Percentiles rank a stretch among this genome's conserved stretches.
Conservation (phyloP, 2,888 invertebrate genomes). For the Hirtodrosophila histrioides region DNA sequence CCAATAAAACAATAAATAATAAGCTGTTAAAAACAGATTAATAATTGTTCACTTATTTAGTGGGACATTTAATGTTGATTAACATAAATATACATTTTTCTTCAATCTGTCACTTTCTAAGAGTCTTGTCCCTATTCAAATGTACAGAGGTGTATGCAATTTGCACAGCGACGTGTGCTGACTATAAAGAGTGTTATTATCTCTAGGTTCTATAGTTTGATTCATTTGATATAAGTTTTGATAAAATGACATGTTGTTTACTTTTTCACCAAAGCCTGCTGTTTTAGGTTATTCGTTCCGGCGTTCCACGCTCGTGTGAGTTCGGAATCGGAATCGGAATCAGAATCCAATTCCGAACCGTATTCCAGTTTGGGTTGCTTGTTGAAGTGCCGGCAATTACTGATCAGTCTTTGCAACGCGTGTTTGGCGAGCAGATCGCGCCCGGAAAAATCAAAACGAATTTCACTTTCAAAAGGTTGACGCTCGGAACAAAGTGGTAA, state of each 20-base stretch:
- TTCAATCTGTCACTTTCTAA: no score
- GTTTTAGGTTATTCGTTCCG: constrained; percentile 1
- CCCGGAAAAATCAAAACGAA: constrained; percentile 19
- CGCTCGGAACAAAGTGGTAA: constrained; percentile 29
- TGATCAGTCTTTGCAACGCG: constrained; percentile 69
- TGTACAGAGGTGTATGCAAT: no score
- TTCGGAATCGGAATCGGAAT: constrained; percentile 19
- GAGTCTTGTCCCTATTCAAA: no score
- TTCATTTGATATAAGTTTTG: constrained; percentile 26
- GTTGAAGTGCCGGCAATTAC: constrained; percentile 14
- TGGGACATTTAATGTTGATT: no score
- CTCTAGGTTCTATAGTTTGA: neutral
- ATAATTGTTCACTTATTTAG: no score
- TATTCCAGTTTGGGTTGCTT: constrained; percentile 28
- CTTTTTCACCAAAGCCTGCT: constrained; percentile 2
- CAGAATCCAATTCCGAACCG: constrained; percentile 26
- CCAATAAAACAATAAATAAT: no score
- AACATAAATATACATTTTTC: no score
- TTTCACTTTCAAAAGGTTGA: neutral
- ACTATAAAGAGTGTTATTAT: constrained; percentile 27
- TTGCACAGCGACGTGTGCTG: constrained; percentile 16
- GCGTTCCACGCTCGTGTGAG: constrained; percentile 1
- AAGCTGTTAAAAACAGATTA: no score
- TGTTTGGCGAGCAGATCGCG: constrained; percentile 58
- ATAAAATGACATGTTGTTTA: constrained; percentile 35